These are phyloP conservation scores for Thecocarcelia acutangulata DNA, from an alignment of 2,888 invertebrate species.

Conservation along the genomic window DNA sequence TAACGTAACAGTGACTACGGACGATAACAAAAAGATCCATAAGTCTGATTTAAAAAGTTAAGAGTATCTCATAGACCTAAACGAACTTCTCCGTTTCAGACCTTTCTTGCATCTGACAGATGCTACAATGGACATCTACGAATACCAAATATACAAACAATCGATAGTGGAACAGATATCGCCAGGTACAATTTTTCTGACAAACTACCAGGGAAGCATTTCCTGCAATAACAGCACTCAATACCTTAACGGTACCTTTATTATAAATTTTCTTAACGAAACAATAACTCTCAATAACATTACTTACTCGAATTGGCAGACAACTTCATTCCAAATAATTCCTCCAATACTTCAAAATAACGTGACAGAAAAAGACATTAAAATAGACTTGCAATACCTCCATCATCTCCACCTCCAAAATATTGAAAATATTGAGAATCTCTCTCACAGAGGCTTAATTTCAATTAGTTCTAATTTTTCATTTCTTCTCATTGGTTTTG, in stretches of 20 bases:
- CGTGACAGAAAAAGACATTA: conserved; percentile 18
- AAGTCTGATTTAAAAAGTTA: conserved; percentile 28
- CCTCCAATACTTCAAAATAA: conserved; percentile 23
- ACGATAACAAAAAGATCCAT: conserved; percentile 32
- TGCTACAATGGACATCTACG: conserved; percentile 42
- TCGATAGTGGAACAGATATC: conserved; percentile 10
- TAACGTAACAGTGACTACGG: conserved; percentile 9
- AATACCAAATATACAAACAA: conserved; percentile 21
- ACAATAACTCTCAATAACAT: conserved; percentile 4
- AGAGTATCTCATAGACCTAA: too few species aligned
- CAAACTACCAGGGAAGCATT: conserved; percentile 14
- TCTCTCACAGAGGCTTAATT: conserved; percentile 7
- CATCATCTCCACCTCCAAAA: conserved; percentile 29
- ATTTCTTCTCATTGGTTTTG: conserved; percentile 4
- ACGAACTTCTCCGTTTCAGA: conserved; percentile 19
- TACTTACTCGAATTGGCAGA: conserved; percentile 35
- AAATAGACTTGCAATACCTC: conserved; percentile 44
- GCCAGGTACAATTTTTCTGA: not conserved
- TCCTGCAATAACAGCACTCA: not conserved
- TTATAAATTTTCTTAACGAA: conserved; percentile 43
- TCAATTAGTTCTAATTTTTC: conserved; percentile 25
- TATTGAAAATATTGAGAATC: conserved; percentile 5
- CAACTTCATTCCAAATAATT: conserved; percentile 15
- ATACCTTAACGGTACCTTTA: conserved; percentile 30
- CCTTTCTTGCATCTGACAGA: not conserved